Conservation (phyloP, 2,113 vertebrate genomes). For the Philantomba maxwellii region DNA sequence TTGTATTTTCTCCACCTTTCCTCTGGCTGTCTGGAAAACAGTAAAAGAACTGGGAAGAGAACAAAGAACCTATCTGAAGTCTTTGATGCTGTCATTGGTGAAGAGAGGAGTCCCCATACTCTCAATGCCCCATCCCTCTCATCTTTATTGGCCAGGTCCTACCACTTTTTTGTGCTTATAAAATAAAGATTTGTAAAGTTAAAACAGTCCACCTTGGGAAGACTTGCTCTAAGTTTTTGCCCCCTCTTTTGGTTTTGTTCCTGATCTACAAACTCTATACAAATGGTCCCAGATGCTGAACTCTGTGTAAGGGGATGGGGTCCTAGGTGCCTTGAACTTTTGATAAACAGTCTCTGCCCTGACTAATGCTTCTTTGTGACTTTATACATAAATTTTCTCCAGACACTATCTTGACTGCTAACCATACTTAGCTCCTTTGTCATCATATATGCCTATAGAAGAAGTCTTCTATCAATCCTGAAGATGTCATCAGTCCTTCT, state of each 20-base stretch:
- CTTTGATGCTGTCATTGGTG: not conserved
- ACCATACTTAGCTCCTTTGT: not conserved
- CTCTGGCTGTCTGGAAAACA: not conserved
- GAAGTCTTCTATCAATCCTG: not conserved
- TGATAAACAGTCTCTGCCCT: not conserved
- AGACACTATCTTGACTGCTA: not conserved
- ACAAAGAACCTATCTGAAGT: not conserved
- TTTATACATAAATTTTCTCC: not conserved
- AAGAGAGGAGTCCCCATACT: not conserved
- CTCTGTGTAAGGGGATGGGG: not conserved
- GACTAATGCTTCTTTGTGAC: not conserved
- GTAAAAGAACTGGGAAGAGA: not conserved
- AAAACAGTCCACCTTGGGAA: not conserved
- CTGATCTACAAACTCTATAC: not conserved
- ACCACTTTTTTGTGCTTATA: not conserved
- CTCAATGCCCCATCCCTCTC: not conserved
- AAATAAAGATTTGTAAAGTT: not conserved
- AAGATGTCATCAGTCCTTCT: not conserved
- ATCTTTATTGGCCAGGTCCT: not conserved
- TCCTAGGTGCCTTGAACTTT: not conserved
- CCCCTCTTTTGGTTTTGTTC: not conserved
- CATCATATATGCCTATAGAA: not conserved
- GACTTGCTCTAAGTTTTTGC: not conserved
- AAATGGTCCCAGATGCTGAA: not conserved
- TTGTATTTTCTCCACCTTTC: not conserved